Percentiles rank a stretch among this genome's conserved stretches.
Conservation (phyloP, 2,888 invertebrate genomes). For the Agrotis exclamationis region DNA sequence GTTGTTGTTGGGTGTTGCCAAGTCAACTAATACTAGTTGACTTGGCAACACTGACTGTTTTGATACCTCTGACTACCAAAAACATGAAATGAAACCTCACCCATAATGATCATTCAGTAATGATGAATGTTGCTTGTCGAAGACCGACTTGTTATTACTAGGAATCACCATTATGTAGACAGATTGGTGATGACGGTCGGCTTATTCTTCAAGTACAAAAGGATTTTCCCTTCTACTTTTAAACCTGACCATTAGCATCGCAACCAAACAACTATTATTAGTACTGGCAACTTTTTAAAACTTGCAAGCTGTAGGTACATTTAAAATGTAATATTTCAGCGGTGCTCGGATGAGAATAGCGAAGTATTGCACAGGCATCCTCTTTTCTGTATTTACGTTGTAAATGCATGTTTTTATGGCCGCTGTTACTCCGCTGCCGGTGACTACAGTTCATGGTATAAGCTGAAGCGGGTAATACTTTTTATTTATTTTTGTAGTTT, state of each 20-base stretch:
- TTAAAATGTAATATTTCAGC: slow-evolving; percentile 76
- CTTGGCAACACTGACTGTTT: too few relatives aligned
- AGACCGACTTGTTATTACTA: too few relatives aligned
- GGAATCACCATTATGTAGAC: background rate
- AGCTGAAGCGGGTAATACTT: slow-evolving; percentile 64
- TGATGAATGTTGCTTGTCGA: too few relatives aligned
- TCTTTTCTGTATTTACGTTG: slow-evolving; percentile 88
- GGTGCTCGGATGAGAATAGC: slow-evolving; percentile 77
- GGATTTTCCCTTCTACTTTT: background rate
- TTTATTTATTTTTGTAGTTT: background rate
- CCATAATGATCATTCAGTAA: too few relatives aligned
- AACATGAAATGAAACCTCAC: too few relatives aligned
- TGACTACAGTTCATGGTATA: slow-evolving; percentile 45
- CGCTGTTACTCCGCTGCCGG: slow-evolving; percentile 78
- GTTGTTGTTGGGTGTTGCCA: too few relatives aligned
- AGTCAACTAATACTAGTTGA: too few relatives aligned
- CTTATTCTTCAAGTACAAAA: slow-evolving; percentile 9
- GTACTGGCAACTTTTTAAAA: slow-evolving; percentile 53
- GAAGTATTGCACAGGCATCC: slow-evolving; percentile 72
- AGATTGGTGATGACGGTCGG: background rate
- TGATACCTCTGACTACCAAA: too few relatives aligned
- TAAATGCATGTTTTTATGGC: slow-evolving; percentile 87
- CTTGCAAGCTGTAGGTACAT: slow-evolving; percentile 39
- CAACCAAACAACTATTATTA: slow-evolving; percentile 43
- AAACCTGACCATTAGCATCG: slow-evolving; percentile 22